Conservation (phyloP, 2,797 vertebrate species). For the Meda fulgida region DNA sequence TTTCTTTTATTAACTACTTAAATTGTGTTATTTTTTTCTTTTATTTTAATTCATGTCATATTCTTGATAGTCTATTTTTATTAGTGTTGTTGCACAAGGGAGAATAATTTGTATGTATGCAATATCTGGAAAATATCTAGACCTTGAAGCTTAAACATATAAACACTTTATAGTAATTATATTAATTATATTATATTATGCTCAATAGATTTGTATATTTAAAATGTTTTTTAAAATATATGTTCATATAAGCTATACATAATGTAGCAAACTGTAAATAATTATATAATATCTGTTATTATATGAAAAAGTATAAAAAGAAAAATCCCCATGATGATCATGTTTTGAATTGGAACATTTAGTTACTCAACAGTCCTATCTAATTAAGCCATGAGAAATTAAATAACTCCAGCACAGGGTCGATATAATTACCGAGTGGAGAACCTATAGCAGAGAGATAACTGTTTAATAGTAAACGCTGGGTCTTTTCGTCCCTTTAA, state of each 20-base stretch:
- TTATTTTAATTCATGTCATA: neutral
- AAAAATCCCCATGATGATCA: slow-evolving; percentile 21
- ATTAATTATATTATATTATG: neutral
- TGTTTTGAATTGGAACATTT: slow-evolving; percentile 38
- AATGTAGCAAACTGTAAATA: neutral
- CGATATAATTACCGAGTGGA: slow-evolving; percentile 89
- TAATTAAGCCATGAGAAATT: slow-evolving; percentile 92
- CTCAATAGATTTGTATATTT: neutral
- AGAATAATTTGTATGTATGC: neutral
- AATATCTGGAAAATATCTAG: neutral
- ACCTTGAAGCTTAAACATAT: too few relatives aligned
- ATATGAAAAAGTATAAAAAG: neutral
- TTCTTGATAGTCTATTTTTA: neutral
- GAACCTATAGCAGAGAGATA: slow-evolving; percentile 14
- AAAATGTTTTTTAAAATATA: neutral
- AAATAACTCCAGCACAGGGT: slow-evolving; percentile 94
- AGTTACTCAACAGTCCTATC: slow-evolving; percentile 69
- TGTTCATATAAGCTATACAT: neutral
- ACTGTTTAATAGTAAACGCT: slow-evolving; percentile 76
- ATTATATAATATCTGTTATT: neutral
- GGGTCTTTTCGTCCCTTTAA: slow-evolving; percentile 88
- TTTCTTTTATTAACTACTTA: neutral
- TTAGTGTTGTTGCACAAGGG: neutral
- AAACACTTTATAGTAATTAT: too few relatives aligned
- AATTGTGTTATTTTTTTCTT: neutral